Evolutionary conservation across 2,888 invertebrate species (phyloP), one percentile per base, ranked within the genome.

Genomic region (Invenusta paracnida): DNA sequence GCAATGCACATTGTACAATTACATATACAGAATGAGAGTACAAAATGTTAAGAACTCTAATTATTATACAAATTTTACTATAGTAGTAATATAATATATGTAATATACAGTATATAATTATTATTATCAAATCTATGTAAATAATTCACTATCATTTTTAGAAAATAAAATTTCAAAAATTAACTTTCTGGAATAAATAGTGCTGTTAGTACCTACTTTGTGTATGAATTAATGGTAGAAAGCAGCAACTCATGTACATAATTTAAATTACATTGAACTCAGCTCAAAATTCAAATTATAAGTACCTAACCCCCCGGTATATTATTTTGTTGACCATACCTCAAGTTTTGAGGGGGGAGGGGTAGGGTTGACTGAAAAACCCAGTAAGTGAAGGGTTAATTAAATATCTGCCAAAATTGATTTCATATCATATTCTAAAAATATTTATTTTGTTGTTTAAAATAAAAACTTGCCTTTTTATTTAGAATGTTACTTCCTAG

Each of bases 311-410:
- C 73, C 11, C 73, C 27, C 23, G 23, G 73, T 73, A 73, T 73
- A 73, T n/a, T 73, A 73, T 73, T 73, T 73, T 73, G 73, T 73
- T 73, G 73, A 73, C 73, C 73, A 73, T 73, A 73, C 73, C 73
- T 73, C 73, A 73, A 25, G 73, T 73, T 73, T 73, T 73, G 73
- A 73, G 73, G 73, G 73, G 73, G 17, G 2, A 13, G 23, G 5
- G 5, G 73, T 5, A 73, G 5, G 73, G 25, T 5, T 73, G 25
- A 23, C 73, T 73, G 73, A 73, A 73, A 73, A 73, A 5, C 73
- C 17, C 17, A 73, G 27, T 73, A 73, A 73, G 23, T 23, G 73
- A 73, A 73, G 27, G 73, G 73, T 73, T 73, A 73, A 73, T 23
- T 48, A 48, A 48, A 5, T 17, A 5, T 48, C 48, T 48, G n/a